Evolutionary conservation across 2,888 invertebrate species (phyloP).

Genomic region (Drosophila mimetica): DNA sequence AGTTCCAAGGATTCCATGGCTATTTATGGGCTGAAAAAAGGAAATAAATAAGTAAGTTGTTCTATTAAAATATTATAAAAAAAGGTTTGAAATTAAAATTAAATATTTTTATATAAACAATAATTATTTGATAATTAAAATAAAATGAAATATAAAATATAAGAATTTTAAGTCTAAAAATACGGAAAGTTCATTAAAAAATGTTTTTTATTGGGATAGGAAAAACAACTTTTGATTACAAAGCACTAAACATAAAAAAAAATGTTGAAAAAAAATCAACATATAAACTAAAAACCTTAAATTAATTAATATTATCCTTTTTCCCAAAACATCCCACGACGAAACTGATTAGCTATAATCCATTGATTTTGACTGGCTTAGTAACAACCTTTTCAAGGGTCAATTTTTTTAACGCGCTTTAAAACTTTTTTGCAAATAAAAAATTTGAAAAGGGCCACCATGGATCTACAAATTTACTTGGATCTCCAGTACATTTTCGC

Average conservation of each 20-base stretch:
- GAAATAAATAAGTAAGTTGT: neutral
- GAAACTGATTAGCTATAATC: neutral
- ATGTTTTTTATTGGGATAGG: too few species aligned
- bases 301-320: too few species aligned
- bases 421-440: slow-evolving; percentile 60
- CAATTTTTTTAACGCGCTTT: slow-evolving; percentile 12
- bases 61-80: neutral
- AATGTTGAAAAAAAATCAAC: too few species aligned
- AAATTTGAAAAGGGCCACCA: slow-evolving; percentile 50
- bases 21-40: slow-evolving; percentile 1
- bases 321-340: neutral
- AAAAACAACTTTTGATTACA: too few species aligned
- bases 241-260: too few species aligned
- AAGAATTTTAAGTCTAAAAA: too few species aligned
- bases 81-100: too few species aligned
- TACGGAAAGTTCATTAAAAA: too few species aligned
- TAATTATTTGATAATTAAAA: too few species aligned
- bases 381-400: neutral
- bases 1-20: slow-evolving; percentile 12
- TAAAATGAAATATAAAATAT: too few species aligned
- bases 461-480: slow-evolving; percentile 46
- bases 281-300: too few species aligned
- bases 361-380: neutral
- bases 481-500: slow-evolving; percentile 10
- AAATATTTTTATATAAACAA: too few species aligned